Conservation (phyloP, 2,797 vertebrate species). For the Sitta carolinensis region DNA sequence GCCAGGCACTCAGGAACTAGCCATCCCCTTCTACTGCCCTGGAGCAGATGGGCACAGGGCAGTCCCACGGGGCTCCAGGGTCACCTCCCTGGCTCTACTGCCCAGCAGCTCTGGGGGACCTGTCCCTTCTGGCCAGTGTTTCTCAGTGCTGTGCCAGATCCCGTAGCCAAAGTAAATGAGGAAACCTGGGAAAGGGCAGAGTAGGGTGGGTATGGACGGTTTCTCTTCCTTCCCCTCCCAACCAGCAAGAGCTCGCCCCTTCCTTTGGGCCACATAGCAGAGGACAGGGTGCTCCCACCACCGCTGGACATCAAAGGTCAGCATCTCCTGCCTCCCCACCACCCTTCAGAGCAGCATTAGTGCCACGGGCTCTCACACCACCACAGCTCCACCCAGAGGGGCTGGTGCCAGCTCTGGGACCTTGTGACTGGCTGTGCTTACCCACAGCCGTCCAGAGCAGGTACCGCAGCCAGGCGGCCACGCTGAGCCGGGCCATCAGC, state of each 20-base stretch:
- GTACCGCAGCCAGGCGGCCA: conserved; percentile 82
- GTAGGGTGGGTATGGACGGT: fast-evolving
- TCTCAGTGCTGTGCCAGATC: conserved; percentile 78
- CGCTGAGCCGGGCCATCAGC: conserved; percentile 81
- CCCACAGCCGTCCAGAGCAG: conserved; percentile 85
- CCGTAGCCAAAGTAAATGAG: conserved; percentile 87
- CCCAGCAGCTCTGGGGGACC: fast-evolving
- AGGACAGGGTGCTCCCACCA: neutral
- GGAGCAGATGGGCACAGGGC: neutral
- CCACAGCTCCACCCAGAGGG: neutral
- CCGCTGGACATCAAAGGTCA: neutral
- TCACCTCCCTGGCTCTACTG: neutral
- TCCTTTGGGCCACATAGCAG: neutral
- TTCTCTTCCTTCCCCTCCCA: neutral
- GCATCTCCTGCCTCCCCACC: neutral
- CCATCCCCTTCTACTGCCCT: neutral
- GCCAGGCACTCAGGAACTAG: neutral
- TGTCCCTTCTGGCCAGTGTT: neutral
- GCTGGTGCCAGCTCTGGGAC: neutral
- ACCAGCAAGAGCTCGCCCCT: neutral
- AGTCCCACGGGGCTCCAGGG: fast-evolving
- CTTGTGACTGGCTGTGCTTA: conserved; percentile 5
- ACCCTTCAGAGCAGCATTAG: fast-evolving
- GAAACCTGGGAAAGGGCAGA: conserved; percentile 72
- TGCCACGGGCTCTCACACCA: fast-evolving